A percentile compares a stretch with the other conserved stretches of the same genome.
These are phyloP conservation scores for Drosophila kambysellisi DNA, from an alignment of 2,888 invertebrate genomes.

Conservation along the genomic window DNA sequence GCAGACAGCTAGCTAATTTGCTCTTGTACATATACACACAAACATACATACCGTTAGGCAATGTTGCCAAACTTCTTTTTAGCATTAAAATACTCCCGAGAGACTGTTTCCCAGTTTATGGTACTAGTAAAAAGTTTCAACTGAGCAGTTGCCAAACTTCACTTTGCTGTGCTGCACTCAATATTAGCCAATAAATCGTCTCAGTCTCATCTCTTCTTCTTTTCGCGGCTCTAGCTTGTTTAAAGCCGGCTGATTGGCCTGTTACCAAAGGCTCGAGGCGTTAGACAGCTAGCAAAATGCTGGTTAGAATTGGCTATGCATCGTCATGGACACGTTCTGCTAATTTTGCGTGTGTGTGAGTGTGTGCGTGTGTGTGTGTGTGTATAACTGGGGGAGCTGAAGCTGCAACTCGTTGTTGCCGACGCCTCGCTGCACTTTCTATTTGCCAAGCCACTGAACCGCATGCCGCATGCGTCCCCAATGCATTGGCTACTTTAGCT, in stretches of 20 bases:
- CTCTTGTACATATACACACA: neutral
- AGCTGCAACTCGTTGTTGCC: slow-evolving; percentile 27
- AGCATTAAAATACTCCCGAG: neutral
- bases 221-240: slow-evolving; percentile 14
- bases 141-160: slow-evolving; percentile 24
- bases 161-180: slow-evolving; percentile 8
- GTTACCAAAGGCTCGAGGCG: slow-evolving; percentile 48
- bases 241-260: slow-evolving; percentile 26
- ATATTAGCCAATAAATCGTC: slow-evolving; percentile 27
- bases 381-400: slow-evolving; percentile 6
- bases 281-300: slow-evolving; percentile 57
- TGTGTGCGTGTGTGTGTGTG: slow-evolving; percentile 6
- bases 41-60: neutral
- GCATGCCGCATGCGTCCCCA: slow-evolving; percentile 50
- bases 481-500: slow-evolving; percentile 74
- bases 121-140: neutral
- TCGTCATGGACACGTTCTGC: slow-evolving; percentile 60
- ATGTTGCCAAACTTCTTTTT: slow-evolving; percentile 18
- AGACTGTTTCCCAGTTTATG: neutral
- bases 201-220: slow-evolving; percentile 5
- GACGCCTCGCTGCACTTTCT: slow-evolving; percentile 69
- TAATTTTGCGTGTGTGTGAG: slow-evolving; percentile 35
- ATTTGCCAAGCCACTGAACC: slow-evolving; percentile 71
- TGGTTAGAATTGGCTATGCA: slow-evolving; percentile 50
- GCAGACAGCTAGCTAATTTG: slow-evolving; percentile 17